phyloP scores from a whole-genome alignment of 1,140 invertebrate genomes.

The Caenorhabditis latens region DNA sequence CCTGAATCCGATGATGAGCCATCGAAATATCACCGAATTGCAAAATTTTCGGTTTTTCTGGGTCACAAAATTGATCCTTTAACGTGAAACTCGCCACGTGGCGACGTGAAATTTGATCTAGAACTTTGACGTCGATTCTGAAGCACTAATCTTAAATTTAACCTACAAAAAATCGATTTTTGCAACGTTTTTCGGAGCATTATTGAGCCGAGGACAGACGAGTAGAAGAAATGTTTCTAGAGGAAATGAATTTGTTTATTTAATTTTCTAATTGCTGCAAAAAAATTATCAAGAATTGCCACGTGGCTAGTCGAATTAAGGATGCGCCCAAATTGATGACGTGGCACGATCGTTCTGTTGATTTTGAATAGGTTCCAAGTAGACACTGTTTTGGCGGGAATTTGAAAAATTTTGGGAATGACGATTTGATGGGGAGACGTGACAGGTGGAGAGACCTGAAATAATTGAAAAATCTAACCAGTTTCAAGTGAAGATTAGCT shows the following conservation, averaged over 20 bases:
- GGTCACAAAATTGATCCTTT: slow-evolving; percentile 84
- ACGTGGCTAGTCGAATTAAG: not conserved
- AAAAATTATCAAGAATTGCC: not conserved
- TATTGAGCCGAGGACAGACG: not conserved
- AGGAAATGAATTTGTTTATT: not conserved
- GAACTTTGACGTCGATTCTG: not conserved
- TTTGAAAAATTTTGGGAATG: not conserved
- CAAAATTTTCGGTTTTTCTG: slow-evolving; percentile 83
- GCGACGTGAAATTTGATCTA: not conserved
- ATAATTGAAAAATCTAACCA: not conserved
- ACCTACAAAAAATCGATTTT: slow-evolving; percentile 10
- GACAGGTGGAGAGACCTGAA: slow-evolving; percentile 12
- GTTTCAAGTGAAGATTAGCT: too few species aligned
- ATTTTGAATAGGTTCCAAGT: not conserved
- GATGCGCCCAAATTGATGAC: not conserved
- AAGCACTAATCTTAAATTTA: too few species aligned
- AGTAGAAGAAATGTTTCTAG: too few species aligned
- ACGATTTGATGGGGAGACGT: not conserved
- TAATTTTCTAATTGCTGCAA: too few species aligned
- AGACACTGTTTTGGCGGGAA: not conserved
- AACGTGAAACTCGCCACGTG: not conserved
- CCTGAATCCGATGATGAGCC: slow-evolving; percentile 78
- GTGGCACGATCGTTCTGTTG: not conserved
- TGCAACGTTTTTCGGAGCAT: slow-evolving; percentile 2
- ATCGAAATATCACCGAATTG: slow-evolving; percentile 89